Evolutionary conservation across 1,140 invertebrate species (phyloP).

Genomic region (Drosophila erecta): DNA sequence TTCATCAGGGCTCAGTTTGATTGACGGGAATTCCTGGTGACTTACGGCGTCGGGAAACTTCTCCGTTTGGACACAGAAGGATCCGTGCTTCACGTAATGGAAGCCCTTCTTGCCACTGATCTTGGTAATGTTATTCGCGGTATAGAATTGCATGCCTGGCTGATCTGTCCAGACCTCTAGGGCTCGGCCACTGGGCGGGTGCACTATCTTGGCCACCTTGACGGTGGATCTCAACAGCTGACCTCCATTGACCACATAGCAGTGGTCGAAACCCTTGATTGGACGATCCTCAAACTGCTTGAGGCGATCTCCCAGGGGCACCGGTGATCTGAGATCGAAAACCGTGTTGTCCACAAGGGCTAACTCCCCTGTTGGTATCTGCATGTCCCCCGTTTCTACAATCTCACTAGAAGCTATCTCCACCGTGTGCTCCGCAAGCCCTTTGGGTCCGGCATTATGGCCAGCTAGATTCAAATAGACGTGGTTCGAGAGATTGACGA

Average conservation of each 20-base stretch:
- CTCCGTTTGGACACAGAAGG: background rate
- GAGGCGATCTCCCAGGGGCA: background rate
- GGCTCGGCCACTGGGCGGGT: constrained; percentile 1
- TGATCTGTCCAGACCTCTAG: constrained; percentile 6
- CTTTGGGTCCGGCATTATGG: background rate
- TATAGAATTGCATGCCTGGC: constrained; percentile 1
- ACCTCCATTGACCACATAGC: constrained; percentile 4
- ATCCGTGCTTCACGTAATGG: background rate
- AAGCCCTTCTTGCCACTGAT: background rate
- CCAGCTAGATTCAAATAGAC: background rate
- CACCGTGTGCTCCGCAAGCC: constrained; percentile 7
- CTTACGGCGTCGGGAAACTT: constrained; percentile 4
- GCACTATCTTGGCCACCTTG: constrained; percentile 7
- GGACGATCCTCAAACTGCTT: background rate
- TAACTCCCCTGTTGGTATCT: constrained; percentile 1
- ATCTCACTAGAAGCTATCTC: constrained; percentile 1
- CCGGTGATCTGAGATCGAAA: background rate
- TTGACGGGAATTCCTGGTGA: background rate
- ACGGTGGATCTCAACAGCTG: background rate
- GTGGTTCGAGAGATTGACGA: constrained; percentile 7
- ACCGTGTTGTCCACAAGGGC: background rate
- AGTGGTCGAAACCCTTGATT: constrained; percentile 2
- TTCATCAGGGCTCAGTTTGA: background rate
- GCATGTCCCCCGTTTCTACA: background rate
- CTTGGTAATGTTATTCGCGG: background rate